Conservation (phyloP, 2,888 invertebrate species). For the Callyntrura guangdongensis region DNA sequence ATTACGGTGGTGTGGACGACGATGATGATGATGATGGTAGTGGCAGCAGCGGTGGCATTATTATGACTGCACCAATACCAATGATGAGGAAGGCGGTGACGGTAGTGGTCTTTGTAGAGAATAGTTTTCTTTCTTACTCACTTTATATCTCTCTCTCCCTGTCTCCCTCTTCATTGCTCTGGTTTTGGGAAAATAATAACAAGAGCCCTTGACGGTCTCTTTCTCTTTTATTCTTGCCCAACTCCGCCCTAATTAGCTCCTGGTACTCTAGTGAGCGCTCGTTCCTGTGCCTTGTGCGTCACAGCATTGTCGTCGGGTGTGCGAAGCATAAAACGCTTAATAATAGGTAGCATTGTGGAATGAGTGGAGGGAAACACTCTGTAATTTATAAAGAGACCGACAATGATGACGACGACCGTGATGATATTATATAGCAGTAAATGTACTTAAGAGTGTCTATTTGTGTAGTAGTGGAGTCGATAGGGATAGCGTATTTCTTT, state of each 20-base stretch:
- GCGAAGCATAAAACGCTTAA: slow-evolving; percentile 37
- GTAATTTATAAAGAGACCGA: slow-evolving; percentile 3
- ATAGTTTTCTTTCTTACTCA: too few species aligned
- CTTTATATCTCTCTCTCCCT: too few species aligned
- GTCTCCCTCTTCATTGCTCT: too few species aligned
- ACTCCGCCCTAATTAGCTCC: slow-evolving; percentile 44
- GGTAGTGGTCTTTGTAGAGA: slow-evolving; percentile 6
- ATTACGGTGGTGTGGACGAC: too few species aligned
- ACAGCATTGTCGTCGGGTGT: neutral
- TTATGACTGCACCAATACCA: too few species aligned
- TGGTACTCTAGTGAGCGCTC: neutral
- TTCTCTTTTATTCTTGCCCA: slow-evolving; percentile 2
- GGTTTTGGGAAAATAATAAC: neutral
- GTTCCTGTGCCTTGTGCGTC: neutral
- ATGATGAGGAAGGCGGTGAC: too few species aligned
- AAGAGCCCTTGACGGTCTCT: neutral
- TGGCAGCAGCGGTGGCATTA: slow-evolving; percentile 6
- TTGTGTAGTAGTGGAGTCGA: neutral
- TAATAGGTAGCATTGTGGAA: slow-evolving; percentile 31
- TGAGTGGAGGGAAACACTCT: slow-evolving; percentile 29
- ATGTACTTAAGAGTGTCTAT: too few species aligned
- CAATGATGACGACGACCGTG: neutral
- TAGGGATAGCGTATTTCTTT: too few species aligned
- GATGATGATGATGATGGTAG: slow-evolving; percentile 1
- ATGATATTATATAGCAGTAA: neutral